Evolutionary conservation across 2,888 invertebrate genomes (phyloP), one percentile per base, ranked within the genome.

Genomic region (Mesorhabditis sp.): DNA sequence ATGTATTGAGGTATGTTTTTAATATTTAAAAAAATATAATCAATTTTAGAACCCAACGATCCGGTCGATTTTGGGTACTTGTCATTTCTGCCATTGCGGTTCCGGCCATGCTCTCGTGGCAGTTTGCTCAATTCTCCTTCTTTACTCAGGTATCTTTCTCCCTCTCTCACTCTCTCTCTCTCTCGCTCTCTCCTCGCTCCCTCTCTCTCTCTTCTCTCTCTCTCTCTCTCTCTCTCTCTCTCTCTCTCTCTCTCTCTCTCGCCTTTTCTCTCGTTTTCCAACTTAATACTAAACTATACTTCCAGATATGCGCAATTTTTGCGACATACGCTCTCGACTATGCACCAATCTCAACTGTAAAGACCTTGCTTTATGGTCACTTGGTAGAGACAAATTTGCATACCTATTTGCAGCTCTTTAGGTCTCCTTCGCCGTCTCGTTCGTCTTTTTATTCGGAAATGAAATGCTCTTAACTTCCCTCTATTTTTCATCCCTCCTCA

Each of bases 121-220:
- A 89, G 28, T 78, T 94, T 88, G 90, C 92, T 0, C 92, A 92
- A 80, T 92, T 93, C 82, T 90, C 92, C 70, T 90, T 93, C 79
- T 88, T 91, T 4, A 92, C 92, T 0, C 93, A 93, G 86, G 89
- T 91, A 28, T 28, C 28, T 28, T 28, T 28, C 28, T 28, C 28
- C 28, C 2, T 28, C 28, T 28, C 2, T 28, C 28, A 28, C 28
- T 28, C 28, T 28, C 28, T 28, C 28, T 28, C 28, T 1, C 28
- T 28, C 28, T 28, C 28, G 1, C 28, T 28, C 2, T 28, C 28
- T 28, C 28, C 28, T 28, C 28, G 28, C 28, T n/a, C n/a, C n/a
- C 28, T 1, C 28, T 28, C 28, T 28, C 28, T 28, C 28, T 28
- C 2, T n/a, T 28, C 28, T 28, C 28, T 28, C 28, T 28, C 28